Evolutionary conservation across 2,888 invertebrate genomes (phyloP).

Genomic region (Leucophora obtusa): DNA sequence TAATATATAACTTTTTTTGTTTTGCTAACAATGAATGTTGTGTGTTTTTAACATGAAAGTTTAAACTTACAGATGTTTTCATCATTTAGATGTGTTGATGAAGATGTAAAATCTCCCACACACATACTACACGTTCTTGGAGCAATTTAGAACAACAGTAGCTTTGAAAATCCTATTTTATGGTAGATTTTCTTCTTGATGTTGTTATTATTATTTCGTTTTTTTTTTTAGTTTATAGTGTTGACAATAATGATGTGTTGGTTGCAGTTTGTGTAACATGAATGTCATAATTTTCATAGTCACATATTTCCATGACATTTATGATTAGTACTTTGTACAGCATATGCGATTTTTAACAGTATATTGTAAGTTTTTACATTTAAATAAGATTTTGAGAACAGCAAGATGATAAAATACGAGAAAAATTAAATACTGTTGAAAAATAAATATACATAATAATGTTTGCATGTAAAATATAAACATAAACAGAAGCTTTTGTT

Average conservation of each 20-base stretch:
- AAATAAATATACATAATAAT: conserved; percentile 53
- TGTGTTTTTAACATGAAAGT: conserved; percentile 49
- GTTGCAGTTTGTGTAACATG: conserved; percentile 30
- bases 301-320: conserved; percentile 46
- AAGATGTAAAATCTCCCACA: background rate
- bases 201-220: background rate
- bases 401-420: background rate
- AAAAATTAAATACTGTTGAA: conserved; percentile 38
- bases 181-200: background rate
- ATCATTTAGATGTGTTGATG: conserved; percentile 1
- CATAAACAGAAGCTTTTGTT: conserved; percentile 48
- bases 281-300: conserved; percentile 57
- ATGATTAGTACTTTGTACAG: conserved; percentile 47
- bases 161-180: background rate
- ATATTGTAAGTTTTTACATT: conserved; percentile 1
- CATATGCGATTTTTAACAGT: conserved; percentile 57
- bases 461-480: conserved; percentile 54
- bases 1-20: background rate
- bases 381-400: background rate
- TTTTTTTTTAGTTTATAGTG: conserved; percentile 2
- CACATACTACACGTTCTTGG: background rate
- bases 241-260: conserved; percentile 49
- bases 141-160: conserved; percentile 3
- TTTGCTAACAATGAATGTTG: background rate
- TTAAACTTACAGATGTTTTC: conserved; percentile 61